Base-by-base conservation (phyloP, 2,113 vertebrate species). In the Pycnonotus jocosus region DNA sequence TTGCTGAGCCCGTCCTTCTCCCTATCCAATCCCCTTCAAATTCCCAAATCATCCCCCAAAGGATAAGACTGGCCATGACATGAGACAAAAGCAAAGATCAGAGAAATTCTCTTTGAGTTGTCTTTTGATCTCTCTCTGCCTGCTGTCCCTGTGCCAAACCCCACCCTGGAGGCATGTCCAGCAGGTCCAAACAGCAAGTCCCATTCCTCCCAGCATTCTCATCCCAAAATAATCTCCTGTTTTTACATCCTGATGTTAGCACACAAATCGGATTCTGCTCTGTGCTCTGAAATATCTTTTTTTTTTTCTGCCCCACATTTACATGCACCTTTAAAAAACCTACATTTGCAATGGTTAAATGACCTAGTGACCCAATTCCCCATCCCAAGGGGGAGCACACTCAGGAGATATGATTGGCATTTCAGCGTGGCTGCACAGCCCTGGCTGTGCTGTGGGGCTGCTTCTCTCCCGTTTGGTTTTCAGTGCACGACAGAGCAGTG, bases 361-460 rank as follows among this genome's bases (percentile, higher is more conserved):
- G 93, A 93, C 90, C 94, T 44, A 92, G 35, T 96, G 93, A 86
- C 94, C 82, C 93, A 95, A 31, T 90, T 96, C 56, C 20, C 72
- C 38, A 2, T 31, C 38, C 64, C 76, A 28, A 10, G 56, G 33
- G 38, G 80, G 37, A 85, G 78, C 48, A 14, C 35, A 23, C 54
- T 22, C n/a, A 0, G 28, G 45, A 38, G 84, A 58, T 21, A 6
- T n/a, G 47, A 27, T 4, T 40, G 84, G 23, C 47, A 27, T 8
- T 84, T 73, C 96, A 83, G 76, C 3, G 0, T 10, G 64, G 85
- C 71, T 87, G 66, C 68, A 19, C 87, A 86, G 78, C 54, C 33
- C 38, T 24, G 51, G 22, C 66, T 0, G 4, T 54, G 45, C 70
- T 28, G 24, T 6, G 19, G 69, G 64, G 64, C 47, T 66, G 40